A percentile compares a stretch with the other conserved stretches of the same genome.
Evolutionary conservation across 2,888 invertebrate species (phyloP).

Genomic region (Tachystola acroxantha): DNA sequence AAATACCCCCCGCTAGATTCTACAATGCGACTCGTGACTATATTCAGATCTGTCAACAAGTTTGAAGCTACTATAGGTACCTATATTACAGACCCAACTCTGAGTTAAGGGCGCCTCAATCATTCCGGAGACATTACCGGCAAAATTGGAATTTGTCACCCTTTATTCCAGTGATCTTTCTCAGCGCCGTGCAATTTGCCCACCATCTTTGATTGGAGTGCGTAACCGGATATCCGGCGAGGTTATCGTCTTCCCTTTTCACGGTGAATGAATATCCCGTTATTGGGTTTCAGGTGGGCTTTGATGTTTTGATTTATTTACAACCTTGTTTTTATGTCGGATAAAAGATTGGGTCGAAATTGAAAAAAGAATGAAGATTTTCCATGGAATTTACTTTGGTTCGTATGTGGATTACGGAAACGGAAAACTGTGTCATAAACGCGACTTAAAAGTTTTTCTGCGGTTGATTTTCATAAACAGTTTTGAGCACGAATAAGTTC

Average conservation of each 20-base stretch:
- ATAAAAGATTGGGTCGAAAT: slow-evolving; percentile 8
- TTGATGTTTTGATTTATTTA: slow-evolving; percentile 42
- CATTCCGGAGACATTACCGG: slow-evolving; percentile 45
- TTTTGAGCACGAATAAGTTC: no score
- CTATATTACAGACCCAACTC: neutral
- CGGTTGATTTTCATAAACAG: neutral
- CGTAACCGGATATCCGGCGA: slow-evolving; percentile 59
- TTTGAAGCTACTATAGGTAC: no score
- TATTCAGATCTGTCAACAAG: no score
- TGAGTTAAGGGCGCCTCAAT: slow-evolving; percentile 32
- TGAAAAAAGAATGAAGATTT: slow-evolving; percentile 6
- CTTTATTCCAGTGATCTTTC: slow-evolving; percentile 59
- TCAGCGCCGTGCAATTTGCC: slow-evolving; percentile 54
- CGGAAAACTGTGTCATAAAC: no score
- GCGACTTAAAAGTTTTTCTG: no score
- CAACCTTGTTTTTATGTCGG: slow-evolving; percentile 10
- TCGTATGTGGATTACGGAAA: no score
- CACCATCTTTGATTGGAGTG: slow-evolving; percentile 62
- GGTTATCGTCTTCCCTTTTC: slow-evolving; percentile 47
- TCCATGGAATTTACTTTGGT: neutral
- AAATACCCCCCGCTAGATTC: no score
- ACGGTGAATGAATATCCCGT: slow-evolving; percentile 45
- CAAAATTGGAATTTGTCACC: slow-evolving; percentile 66
- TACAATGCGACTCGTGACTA: no score
- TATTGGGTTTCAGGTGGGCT: slow-evolving; percentile 42